phyloP scores from a whole-genome alignment of 2,888 invertebrate species.

The Mantis religiosa region DNA sequence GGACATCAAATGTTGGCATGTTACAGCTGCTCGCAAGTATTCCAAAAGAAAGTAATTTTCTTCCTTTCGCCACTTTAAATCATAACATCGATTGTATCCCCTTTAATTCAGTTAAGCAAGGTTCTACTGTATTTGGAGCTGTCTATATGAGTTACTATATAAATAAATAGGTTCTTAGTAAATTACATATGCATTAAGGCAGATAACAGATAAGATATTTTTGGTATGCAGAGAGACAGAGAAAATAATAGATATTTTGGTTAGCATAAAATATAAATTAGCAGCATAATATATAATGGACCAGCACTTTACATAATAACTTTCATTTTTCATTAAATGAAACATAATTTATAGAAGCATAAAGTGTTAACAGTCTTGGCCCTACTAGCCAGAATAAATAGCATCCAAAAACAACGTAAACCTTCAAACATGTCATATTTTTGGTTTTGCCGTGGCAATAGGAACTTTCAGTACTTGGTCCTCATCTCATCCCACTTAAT shows the following conservation, averaged over 20 bases:
- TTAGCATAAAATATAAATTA: not conserved
- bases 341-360: constrained; percentile 18
- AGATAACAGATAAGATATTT: not conserved
- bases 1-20: too few species aligned
- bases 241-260: not conserved
- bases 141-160: not conserved
- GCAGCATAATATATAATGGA: not conserved
- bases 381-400: not conserved
- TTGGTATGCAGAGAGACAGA: not conserved
- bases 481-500: constrained; percentile 19
- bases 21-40: too few species aligned
- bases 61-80: too few species aligned
- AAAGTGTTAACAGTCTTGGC: constrained; percentile 8
- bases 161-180: not conserved
- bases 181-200: too few species aligned
- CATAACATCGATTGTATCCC: too few species aligned
- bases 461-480: constrained; percentile 31
- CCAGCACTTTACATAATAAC: not conserved
- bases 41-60: too few species aligned
- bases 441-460: constrained; percentile 31
- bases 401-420: constrained; percentile 11
- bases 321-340: not conserved
- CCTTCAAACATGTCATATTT: constrained; percentile 19
- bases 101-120: too few species aligned
- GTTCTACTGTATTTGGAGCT: not conserved